These are phyloP conservation scores for Epirrhoe tristata DNA, from an alignment of 2,888 invertebrate genomes.

Conservation along the genomic window DNA sequence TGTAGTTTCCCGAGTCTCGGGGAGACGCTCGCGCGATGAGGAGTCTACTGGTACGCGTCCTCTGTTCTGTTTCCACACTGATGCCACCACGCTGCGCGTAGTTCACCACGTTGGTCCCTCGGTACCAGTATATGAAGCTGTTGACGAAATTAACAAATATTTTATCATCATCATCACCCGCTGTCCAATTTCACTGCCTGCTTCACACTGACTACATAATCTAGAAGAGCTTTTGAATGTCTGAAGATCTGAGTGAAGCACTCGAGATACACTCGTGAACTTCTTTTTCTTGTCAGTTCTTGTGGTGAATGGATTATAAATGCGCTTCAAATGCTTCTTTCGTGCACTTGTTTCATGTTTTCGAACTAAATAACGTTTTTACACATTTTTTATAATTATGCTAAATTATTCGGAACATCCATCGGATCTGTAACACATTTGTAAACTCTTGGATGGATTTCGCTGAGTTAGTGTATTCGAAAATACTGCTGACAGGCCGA, in stretches of 20 bases:
- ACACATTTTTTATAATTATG: not conserved
- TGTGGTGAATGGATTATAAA: too few relatives aligned
- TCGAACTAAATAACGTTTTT: not conserved
- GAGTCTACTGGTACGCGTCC: constrained; percentile 93
- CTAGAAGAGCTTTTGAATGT: too few relatives aligned
- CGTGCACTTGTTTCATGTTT: too few relatives aligned
- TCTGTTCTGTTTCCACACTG: constrained; percentile 94
- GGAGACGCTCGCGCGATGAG: constrained; percentile 94
- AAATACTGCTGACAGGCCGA: constrained; percentile 23
- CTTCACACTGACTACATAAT: too few relatives aligned
- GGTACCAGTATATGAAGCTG: constrained; percentile 93
- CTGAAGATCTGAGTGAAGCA: too few relatives aligned
- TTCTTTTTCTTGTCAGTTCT: too few relatives aligned
- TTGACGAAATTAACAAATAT: constrained; percentile 13
- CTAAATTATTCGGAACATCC: not conserved
- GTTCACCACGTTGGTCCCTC: constrained; percentile 92
- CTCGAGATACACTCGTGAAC: too few relatives aligned
- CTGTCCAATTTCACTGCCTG: too few relatives aligned
- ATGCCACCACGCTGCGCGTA: constrained; percentile 94
- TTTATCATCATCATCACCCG: not conserved
- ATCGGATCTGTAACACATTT: not conserved
- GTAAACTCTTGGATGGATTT: not conserved
- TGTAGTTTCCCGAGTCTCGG: constrained; percentile 95
- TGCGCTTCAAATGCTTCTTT: too few relatives aligned
- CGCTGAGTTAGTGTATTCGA: constrained; percentile 14